Evolutionary conservation across 2,888 invertebrate genomes (phyloP).

Genomic region (Cepaea hortensis): DNA sequence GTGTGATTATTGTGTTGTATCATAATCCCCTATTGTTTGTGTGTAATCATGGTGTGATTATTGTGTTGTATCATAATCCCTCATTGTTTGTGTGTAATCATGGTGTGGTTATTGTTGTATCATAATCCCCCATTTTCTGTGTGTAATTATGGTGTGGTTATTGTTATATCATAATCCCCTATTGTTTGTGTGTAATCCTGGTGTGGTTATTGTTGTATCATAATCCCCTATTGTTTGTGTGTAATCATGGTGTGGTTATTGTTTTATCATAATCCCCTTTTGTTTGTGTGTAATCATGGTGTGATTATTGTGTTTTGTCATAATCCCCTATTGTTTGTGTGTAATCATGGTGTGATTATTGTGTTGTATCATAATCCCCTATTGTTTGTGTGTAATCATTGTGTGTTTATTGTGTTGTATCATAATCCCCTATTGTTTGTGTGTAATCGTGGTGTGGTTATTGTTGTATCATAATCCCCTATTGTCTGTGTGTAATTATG

Average conservation of each 20-base stretch:
- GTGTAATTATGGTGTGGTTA: slow-evolving; percentile 87
- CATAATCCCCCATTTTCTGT: slow-evolving; percentile 97
- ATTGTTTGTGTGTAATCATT: neutral
- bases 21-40: too few relatives aligned
- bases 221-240: neutral
- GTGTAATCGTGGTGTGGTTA: slow-evolving; percentile 87
- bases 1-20: neutral
- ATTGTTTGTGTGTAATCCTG: neutral
- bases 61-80: neutral
- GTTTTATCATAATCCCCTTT: slow-evolving; percentile 86
- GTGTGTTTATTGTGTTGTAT: slow-evolving; percentile 79
- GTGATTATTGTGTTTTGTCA: neutral
- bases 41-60: too few relatives aligned
- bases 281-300: neutral
- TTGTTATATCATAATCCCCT: slow-evolving; percentile 26
- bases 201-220: slow-evolving; percentile 18
- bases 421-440: slow-evolving; percentile 97
- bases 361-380: neutral
- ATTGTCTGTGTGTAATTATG: neutral
- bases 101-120: slow-evolving; percentile 79
- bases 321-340: too few relatives aligned
- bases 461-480: slow-evolving; percentile 28
- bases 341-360: too few relatives aligned
- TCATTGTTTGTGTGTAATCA: neutral
- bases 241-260: neutral